Evolutionary conservation across 2,113 vertebrate species (phyloP).

Genomic region (Anser brachyrhynchus): DNA sequence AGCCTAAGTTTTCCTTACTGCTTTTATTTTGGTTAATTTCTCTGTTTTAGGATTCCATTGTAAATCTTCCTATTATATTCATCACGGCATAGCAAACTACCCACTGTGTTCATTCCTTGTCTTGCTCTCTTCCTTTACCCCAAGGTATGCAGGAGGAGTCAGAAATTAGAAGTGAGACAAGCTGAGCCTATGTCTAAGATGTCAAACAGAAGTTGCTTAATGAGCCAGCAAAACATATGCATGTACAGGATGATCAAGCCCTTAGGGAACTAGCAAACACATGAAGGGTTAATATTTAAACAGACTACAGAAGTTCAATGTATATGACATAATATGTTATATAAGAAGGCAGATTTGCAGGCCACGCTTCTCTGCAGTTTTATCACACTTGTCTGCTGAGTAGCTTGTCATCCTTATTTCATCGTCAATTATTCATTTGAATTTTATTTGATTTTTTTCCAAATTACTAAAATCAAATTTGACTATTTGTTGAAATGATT

Average conservation of each 20-base stretch:
- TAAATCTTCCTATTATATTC: not conserved
- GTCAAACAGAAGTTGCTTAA: conserved; percentile 5
- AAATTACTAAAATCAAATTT: not conserved
- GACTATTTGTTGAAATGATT: not conserved
- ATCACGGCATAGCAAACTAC: not conserved
- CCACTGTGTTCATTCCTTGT: not conserved
- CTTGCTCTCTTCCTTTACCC: not conserved
- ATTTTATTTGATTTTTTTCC: conserved; percentile 14
- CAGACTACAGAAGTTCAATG: not conserved
- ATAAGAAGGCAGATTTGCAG: not conserved
- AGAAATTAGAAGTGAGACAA: not conserved
- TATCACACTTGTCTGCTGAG: not conserved
- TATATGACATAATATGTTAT: not conserved
- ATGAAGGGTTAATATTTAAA: conserved; percentile 57
- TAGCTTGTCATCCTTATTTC: not conserved
- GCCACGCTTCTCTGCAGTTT: not conserved
- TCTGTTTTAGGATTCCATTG: not conserved
- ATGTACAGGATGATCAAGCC: not conserved
- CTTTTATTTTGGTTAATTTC: not conserved
- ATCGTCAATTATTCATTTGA: not conserved
- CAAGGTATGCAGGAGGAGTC: not conserved
- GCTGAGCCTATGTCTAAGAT: not conserved
- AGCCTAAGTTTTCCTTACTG: not conserved
- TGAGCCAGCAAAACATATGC: not conserved
- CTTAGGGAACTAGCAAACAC: not conserved